phyloP scores from a whole-genome alignment of 2,113 vertebrate genomes.

The Aplodontia rufa region DNA sequence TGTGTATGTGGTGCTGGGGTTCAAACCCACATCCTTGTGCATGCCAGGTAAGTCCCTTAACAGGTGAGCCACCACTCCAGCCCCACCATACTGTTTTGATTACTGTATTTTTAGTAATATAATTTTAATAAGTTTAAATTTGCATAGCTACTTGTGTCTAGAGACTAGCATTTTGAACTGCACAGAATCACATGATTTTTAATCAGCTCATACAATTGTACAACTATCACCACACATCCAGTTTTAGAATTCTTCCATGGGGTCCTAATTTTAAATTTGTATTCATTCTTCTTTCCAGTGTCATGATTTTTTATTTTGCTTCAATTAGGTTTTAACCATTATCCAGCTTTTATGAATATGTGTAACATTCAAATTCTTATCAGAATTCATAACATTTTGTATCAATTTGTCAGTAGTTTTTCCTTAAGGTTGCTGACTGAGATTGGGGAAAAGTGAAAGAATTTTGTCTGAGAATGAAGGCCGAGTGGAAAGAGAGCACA shows the following conservation, averaged over 20 bases:
- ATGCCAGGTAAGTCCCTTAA: too few species aligned
- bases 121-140: slow-evolving; percentile 11
- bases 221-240: neutral
- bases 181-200: neutral
- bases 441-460: neutral
- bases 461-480: slow-evolving; percentile 2
- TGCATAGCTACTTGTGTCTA: neutral
- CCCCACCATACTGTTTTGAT: neutral
- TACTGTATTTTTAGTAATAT: neutral
- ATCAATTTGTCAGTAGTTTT: neutral
- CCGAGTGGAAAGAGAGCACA: neutral
- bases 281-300: neutral
- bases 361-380: slow-evolving; percentile 1
- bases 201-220: neutral
- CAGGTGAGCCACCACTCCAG: too few species aligned
- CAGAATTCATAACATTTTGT: neutral
- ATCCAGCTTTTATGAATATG: neutral
- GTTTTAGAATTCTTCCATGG: neutral
- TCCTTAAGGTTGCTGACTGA: neutral
- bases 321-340: neutral
- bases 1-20: too few species aligned
- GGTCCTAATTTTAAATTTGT: slow-evolving; percentile 16
- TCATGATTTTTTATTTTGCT: neutral
- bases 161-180: neutral
- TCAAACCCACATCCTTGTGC: too few species aligned